Percentiles rank a stretch among this genome's conserved stretches.
These are phyloP conservation scores for Erythrolamprus reginae DNA, from an alignment of 2,113 vertebrate species.

Conservation along the genomic window DNA sequence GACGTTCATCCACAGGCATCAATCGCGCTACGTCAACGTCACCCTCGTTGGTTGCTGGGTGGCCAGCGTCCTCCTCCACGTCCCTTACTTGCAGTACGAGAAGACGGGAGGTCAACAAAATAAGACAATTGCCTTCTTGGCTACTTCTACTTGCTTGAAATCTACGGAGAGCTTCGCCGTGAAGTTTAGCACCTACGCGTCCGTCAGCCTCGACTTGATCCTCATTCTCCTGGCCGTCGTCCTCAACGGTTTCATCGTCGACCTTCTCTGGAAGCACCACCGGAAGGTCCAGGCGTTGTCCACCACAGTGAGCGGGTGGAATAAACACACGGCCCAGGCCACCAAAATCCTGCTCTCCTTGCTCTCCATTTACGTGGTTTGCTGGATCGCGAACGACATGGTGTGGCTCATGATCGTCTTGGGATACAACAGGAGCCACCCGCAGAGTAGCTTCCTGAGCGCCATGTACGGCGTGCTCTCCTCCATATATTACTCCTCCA, in stretches of 20 bases:
- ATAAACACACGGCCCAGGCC: constrained; percentile 10
- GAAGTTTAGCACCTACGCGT: neutral
- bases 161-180: constrained; percentile 4
- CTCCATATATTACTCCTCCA: constrained; percentile 32
- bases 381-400: constrained; percentile 35
- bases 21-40: constrained; percentile 11
- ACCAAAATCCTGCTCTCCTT: constrained; percentile 22
- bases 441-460: constrained; percentile 18
- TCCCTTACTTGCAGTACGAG: constrained; percentile 22
- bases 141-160: constrained; percentile 19
- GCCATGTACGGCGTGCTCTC: constrained; percentile 10
- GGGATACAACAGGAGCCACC: neutral
- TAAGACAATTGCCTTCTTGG: neutral
- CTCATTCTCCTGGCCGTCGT: constrained; percentile 18
- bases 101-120: neutral
- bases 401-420: constrained; percentile 24
- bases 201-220: constrained; percentile 28
- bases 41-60: constrained; percentile 27
- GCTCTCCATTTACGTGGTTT: constrained; percentile 22
- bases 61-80: constrained; percentile 23
- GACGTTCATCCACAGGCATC: constrained; percentile 26
- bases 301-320: neutral
- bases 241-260: constrained; percentile 26
- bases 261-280: constrained; percentile 33
- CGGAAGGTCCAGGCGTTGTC: constrained; percentile 14